Evolutionary conservation across 2,888 invertebrate genomes (phyloP).

Genomic region (Brassicogethes aeneus): DNA sequence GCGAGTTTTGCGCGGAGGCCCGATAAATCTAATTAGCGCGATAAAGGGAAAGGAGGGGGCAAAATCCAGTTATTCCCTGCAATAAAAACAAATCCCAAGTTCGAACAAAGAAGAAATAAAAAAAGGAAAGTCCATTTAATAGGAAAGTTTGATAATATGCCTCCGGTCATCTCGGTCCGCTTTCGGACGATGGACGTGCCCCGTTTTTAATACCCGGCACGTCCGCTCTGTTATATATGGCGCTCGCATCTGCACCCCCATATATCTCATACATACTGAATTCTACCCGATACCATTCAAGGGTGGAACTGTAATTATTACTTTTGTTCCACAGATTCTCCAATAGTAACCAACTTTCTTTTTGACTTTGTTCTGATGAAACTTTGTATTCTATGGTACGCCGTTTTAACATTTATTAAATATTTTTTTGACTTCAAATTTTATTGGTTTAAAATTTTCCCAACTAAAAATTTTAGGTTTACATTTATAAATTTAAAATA

Average conservation of each 20-base stretch:
- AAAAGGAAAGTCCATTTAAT: conserved; percentile 1
- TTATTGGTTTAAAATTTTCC: too few species aligned
- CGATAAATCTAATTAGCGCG: background rate
- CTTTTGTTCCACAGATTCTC: too few species aligned
- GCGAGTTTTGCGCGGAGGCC: too few species aligned
- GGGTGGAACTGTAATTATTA: too few species aligned
- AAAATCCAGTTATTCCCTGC: background rate
- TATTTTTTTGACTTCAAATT: too few species aligned
- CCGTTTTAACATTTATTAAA: too few species aligned
- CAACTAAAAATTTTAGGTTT: too few species aligned
- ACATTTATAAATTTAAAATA: too few species aligned
- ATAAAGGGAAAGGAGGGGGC: background rate
- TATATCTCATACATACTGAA: background rate
- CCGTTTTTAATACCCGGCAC: conserved; percentile 46
- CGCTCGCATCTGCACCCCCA: background rate
- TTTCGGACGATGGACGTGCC: conserved; percentile 29
- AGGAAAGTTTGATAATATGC: conserved; percentile 3
- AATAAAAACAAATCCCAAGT: conserved; percentile 1
- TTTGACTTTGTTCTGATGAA: too few species aligned
- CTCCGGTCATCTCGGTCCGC: conserved; percentile 1
- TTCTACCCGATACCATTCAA: too few species aligned
- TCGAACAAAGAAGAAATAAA: background rate
- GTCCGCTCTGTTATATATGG: conserved; percentile 27
- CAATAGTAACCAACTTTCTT: too few species aligned
- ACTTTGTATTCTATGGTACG: too few species aligned